Evolutionary conservation across 1,140 invertebrate genomes (phyloP).

Genomic region (Zaprionus taronus): DNA sequence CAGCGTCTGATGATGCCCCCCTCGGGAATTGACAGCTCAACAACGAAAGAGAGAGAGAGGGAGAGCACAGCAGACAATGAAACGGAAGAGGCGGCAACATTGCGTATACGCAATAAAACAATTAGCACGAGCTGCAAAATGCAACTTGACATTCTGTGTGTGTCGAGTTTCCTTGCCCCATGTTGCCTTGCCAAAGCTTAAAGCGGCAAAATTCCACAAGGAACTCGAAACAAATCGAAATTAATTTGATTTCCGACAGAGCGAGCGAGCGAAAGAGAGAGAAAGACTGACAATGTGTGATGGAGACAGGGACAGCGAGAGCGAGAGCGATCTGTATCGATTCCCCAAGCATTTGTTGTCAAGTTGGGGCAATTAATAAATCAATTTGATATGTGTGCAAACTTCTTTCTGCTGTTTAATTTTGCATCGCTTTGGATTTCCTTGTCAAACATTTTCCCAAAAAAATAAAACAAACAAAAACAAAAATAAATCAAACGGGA

Average conservation of each 20-base stretch:
- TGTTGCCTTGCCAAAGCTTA: slow-evolving; percentile 21
- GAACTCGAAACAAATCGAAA: slow-evolving; percentile 68
- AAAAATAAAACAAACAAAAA: slow-evolving; percentile 4
- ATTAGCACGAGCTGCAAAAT: slow-evolving; percentile 62
- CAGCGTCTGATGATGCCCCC: slow-evolving; percentile 31
- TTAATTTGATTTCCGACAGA: slow-evolving; percentile 60
- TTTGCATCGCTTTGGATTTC: slow-evolving; percentile 58
- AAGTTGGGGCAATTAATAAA: slow-evolving; percentile 73
- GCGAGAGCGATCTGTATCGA: slow-evolving; percentile 3
- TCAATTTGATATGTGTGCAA: slow-evolving; percentile 52
- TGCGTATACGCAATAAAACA: slow-evolving; percentile 76
- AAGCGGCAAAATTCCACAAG: slow-evolving; percentile 62
- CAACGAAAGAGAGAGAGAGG: slow-evolving; percentile 25
- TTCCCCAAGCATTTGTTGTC: slow-evolving; percentile 51
- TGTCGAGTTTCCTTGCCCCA: background rate
- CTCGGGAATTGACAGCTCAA: slow-evolving; percentile 61
- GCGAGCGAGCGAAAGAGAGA: background rate
- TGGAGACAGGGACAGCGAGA: background rate
- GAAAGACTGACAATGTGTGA: background rate
- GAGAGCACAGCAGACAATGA: background rate
- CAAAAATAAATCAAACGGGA: slow-evolving; percentile 30
- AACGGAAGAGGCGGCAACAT: slow-evolving; percentile 10
- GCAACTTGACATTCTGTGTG: slow-evolving; percentile 41
- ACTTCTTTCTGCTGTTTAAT: slow-evolving; percentile 56
- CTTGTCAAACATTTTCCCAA: slow-evolving; percentile 49